phyloP scores from a whole-genome alignment of 2,113 vertebrate species.

The Toxotes jaculatrix region DNA sequence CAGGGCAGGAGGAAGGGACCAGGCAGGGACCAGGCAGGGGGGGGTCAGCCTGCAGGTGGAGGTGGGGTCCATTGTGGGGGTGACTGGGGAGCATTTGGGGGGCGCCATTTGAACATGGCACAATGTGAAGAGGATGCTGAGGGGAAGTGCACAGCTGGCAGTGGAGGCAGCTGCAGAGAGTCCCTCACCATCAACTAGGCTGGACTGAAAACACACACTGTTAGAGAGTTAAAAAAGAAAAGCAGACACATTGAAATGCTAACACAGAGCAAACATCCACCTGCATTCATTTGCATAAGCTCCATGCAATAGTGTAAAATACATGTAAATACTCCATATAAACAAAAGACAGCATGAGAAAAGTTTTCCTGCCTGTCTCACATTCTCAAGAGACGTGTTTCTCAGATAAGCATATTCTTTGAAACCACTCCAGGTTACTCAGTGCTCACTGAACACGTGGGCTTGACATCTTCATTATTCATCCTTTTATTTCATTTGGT shows the following conservation, averaged over 20 bases:
- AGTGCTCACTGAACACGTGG: slow-evolving; percentile 11
- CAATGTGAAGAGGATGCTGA: slow-evolving; percentile 69
- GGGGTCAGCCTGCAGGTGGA: slow-evolving; percentile 70
- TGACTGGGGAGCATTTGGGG: slow-evolving; percentile 16
- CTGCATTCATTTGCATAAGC: slow-evolving; percentile 17
- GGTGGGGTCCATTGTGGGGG: slow-evolving; percentile 46
- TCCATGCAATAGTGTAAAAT: background rate
- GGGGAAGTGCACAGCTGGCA: slow-evolving; percentile 28
- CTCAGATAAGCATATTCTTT: slow-evolving; percentile 16
- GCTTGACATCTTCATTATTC: slow-evolving; percentile 56
- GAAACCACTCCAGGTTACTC: background rate
- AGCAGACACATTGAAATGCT: background rate
- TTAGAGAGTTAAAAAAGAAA: background rate
- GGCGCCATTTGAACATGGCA: slow-evolving; percentile 49
- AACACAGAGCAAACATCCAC: slow-evolving; percentile 5
- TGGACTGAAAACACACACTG: slow-evolving; percentile 26
- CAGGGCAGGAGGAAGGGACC: slow-evolving; percentile 43
- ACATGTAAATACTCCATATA: too few relatives aligned
- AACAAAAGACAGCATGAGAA: background rate
- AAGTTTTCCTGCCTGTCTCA: slow-evolving; percentile 7
- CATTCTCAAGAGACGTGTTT: background rate
- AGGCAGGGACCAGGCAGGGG: background rate
- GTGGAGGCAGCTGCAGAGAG: slow-evolving; percentile 16
- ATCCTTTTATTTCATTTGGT: slow-evolving; percentile 54
- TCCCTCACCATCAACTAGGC: background rate